These are phyloP conservation scores for Drosophila mayri DNA, from an alignment of 1,140 invertebrate species.

Conservation along the genomic window DNA sequence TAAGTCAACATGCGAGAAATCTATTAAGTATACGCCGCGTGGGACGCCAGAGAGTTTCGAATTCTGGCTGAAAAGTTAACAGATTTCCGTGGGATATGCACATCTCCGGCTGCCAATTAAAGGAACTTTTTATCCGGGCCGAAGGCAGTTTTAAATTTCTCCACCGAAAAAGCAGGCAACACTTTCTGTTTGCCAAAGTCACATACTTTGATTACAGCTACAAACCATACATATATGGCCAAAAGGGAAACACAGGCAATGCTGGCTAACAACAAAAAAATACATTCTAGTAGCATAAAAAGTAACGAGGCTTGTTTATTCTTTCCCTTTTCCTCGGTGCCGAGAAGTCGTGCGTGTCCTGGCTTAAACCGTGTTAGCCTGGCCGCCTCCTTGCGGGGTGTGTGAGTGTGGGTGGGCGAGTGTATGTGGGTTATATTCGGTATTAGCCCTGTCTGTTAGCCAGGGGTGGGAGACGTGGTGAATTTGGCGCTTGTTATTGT, in stretches of 20 bases:
- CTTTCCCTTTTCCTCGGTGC: conserved; percentile 33
- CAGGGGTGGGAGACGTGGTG: conserved; percentile 21
- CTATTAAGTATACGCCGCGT: conserved; percentile 55
- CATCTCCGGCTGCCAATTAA: conserved; percentile 64
- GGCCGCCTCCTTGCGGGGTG: conserved; percentile 14
- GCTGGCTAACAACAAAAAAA: conserved; percentile 13
- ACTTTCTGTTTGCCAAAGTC: conserved; percentile 57
- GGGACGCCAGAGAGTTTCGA: conserved; percentile 25
- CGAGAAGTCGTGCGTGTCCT: conserved; percentile 62
- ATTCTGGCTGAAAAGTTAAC: conserved; percentile 39
- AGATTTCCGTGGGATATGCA: conserved; percentile 31
- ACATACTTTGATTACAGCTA: conserved; percentile 74
- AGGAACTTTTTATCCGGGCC: conserved; percentile 48
- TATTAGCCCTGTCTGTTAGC: conserved; percentile 60
- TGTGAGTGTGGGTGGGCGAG: neutral
- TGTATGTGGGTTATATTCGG: conserved; percentile 21
- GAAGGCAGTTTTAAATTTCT: conserved; percentile 47
- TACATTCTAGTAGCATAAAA: conserved; percentile 61
- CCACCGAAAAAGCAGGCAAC: conserved; percentile 55
- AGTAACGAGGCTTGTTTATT: conserved; percentile 70
- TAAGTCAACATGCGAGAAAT: conserved; percentile 87
- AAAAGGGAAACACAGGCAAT: conserved; percentile 9
- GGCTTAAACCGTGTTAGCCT: conserved; percentile 67
- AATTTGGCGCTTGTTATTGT: conserved; percentile 75
- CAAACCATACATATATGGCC: conserved; percentile 24